These are phyloP conservation scores for Acrocyrtus sp. DNA, from an alignment of 2,888 invertebrate genomes.

Conservation along the genomic window DNA sequence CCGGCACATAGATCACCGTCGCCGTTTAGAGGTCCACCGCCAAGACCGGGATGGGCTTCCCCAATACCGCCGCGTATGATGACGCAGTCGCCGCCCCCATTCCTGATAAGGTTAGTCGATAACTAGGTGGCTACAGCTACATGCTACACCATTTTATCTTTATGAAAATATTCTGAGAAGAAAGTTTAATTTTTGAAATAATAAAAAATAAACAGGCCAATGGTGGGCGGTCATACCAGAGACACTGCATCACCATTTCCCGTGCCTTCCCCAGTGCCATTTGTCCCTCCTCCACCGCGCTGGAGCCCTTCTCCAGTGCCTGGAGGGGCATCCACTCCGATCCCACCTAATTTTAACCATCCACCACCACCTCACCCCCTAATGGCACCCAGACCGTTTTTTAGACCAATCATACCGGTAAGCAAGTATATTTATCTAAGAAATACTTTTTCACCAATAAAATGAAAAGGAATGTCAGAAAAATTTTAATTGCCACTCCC, in stretches of 20 bases:
- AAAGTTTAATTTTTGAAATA: background rate
- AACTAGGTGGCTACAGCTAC: background rate
- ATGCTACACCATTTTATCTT: no score
- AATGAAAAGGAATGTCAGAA: background rate
- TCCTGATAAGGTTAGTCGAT: constrained; percentile 53
- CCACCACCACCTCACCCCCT: constrained; percentile 42
- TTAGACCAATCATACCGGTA: constrained; percentile 53
- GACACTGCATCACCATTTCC: constrained; percentile 46
- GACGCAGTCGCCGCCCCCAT: constrained; percentile 56
- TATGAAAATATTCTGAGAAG: background rate
- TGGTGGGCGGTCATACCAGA: constrained; percentile 50
- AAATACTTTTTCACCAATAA: background rate
- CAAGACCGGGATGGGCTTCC: constrained; percentile 54
- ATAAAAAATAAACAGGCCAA: constrained; percentile 34
- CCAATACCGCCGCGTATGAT: constrained; percentile 54
- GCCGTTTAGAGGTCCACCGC: constrained; percentile 45
- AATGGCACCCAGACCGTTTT: constrained; percentile 55
- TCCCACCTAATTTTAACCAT: constrained; percentile 28
- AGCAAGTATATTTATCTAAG: background rate
- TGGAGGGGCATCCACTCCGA: constrained; percentile 14
- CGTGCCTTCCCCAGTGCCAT: constrained; percentile 43
- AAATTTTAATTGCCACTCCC: background rate
- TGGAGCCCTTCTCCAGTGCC: constrained; percentile 54
- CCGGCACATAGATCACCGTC: constrained; percentile 36
- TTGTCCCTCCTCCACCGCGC: constrained; percentile 48